Base-by-base conservation (phyloP, 2,888 invertebrate genomes). In the Lithophane socia region DNA sequence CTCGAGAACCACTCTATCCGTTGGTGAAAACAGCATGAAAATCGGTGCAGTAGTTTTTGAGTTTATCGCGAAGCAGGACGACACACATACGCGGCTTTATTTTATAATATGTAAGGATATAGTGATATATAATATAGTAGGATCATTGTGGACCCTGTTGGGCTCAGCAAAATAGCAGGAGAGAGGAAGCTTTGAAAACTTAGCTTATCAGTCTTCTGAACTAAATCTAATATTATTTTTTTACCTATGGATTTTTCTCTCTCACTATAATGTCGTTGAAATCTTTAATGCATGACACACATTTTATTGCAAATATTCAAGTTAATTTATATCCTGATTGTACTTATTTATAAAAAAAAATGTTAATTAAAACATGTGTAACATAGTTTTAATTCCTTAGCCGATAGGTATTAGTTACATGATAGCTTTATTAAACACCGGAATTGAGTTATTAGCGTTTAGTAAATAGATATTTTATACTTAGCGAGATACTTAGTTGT, bases 391-490 rank as follows among this genome's bases (percentile, higher is more conserved):
- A 58, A 83, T 85, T 80, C 85, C 65, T 52, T 42, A 29, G 0
- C 24, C 8, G 0, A 54, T 67, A 49, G 2, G n/a, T 60, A 61
- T 49, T 61, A 66, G 2, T 67, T 49, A 13, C 24, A 37, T 73
- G 67, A 85, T 81, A 65, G 37, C 82, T 83, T 81, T 60, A 83
- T 83, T 76, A 73, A 63, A 73, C 24, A 71, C 42, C 60, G 60
- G 75, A 69, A 77, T 69, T 37, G 64, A 56, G 42, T 61, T 65
- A 72, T 68, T 79, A 49, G 52, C 37, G 1, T 56, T 49, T 7
- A n/a, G 47, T 69, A 64, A 10, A 49, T 49, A 64, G 1, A 24
- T 54, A 58, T 54, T 63, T 56, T 49, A 42, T n/a, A 44, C 21
- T 54, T 10, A 13, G 2, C 47, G 21, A 37, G n/a, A 18, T 21